Base-by-base conservation (phyloP, 2,888 invertebrate species). In the Epicampocera succincta region DNA sequence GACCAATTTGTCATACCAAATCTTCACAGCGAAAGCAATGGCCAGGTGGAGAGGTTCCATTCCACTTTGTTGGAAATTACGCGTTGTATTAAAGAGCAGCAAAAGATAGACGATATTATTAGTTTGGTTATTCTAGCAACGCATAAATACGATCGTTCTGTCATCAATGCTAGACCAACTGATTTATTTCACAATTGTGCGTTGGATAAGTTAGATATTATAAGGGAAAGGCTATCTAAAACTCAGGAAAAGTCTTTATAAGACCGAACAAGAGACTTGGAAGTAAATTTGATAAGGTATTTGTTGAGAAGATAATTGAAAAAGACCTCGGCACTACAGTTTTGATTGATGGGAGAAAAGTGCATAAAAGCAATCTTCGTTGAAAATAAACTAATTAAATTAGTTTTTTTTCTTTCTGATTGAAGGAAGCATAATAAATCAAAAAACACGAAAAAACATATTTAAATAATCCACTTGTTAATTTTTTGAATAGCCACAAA, bases 11-110 rank as follows among this genome's bases (percentile, higher is more conserved):
- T 40, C 12, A 3, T 50, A 17, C 48, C 58, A 40, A 33, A 33
- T 38, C 38, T 40, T 11, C 65, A 74, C 19, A 74, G 65, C 25
- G 29, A 46, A 8, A 48, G 50, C 15, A 73, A 63, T 52, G 52
- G 72, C 12, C 72, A 73, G 52, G 61, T 73, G 17, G 72, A 52
- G 13, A 4, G 61, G 11, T 52, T 61, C n/a, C 72, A 72, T 3
- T 63, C 54, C 4, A 61, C 72, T 38, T 21, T 71, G 8, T 46
- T 29, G 3, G 71, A 71, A 21, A 58, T 71, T 56, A 15, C 56
- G 42, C 50, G 52, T 25, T 61, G 50, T 29, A 40, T 61, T 15
- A 40, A n/a, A n/a, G 38, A 13, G 50, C 52, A 3, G 29, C 63
- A 63, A 38, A 33, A n/a, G 21, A 12, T 19, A 48, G 15, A 63